Evolutionary conservation across 2,888 invertebrate species (phyloP).

Genomic region (Halocaridina rubra): DNA sequence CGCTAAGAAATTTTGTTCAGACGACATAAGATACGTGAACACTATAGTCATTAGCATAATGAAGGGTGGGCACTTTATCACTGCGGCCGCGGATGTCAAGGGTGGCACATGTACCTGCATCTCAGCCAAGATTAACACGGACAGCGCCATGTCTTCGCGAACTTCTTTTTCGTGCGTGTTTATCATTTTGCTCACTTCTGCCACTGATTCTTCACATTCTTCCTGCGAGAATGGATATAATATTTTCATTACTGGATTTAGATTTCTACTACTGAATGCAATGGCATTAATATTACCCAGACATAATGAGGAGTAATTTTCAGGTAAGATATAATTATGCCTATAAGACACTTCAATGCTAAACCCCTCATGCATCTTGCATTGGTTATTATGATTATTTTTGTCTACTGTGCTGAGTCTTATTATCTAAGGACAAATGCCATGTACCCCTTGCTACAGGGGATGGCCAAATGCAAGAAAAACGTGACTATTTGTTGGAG

Average conservation of each 20-base stretch:
- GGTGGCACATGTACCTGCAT: slow-evolving; percentile 87
- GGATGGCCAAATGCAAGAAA: no score
- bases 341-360: no score
- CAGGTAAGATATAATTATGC: neutral
- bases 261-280: neutral
- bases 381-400: no score
- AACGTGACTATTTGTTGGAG: no score
- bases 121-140: slow-evolving; percentile 92
- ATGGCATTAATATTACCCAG: neutral
- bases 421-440: no score
- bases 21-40: slow-evolving; percentile 2
- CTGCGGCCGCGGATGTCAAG: slow-evolving; percentile 27
- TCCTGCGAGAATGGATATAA: slow-evolving; percentile 41
- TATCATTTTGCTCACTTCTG: slow-evolving; percentile 84
- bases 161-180: slow-evolving; percentile 87
- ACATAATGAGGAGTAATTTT: neutral
- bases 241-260: neutral
- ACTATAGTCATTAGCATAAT: slow-evolving; percentile 9
- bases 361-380: no score
- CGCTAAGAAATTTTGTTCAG: slow-evolving; percentile 28
- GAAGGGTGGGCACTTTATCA: slow-evolving; percentile 1
- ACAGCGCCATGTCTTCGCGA: slow-evolving; percentile 85
- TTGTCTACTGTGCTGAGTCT: no score
- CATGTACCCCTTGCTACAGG: no score
- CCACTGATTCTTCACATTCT: slow-evolving; percentile 82